phyloP scores from a whole-genome alignment of 2,113 vertebrate species.

The Pterocles gutturalis region DNA sequence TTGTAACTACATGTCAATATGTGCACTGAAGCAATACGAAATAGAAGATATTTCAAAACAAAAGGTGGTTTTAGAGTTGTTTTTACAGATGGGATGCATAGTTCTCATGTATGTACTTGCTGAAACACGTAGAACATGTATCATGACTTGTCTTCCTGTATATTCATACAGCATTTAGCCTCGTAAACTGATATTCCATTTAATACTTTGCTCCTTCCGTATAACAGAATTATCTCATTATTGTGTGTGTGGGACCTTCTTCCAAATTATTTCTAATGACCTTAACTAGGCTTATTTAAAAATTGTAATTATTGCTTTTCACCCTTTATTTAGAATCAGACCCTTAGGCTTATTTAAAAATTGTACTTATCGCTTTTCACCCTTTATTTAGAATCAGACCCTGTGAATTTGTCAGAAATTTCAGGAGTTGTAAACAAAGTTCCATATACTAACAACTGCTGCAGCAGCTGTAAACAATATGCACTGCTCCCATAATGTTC shows the following conservation, averaged over 20 bases:
- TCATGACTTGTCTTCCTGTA: neutral
- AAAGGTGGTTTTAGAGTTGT: neutral
- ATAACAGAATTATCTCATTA: neutral
- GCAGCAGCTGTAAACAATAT: neutral
- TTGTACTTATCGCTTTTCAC: neutral
- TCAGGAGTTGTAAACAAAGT: neutral
- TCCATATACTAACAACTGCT: neutral
- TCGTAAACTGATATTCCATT: neutral
- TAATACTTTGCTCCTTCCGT: neutral
- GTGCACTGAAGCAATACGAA: neutral
- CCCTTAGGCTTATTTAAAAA: neutral
- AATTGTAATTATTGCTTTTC: neutral
- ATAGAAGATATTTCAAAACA: neutral
- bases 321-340: neutral
- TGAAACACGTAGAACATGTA: neutral
- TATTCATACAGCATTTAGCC: neutral
- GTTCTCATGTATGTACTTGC: neutral
- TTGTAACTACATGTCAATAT: neutral
- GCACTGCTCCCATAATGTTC: neutral
- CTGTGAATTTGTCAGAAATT: neutral
- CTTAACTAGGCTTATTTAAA: neutral
- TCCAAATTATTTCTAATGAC: neutral
- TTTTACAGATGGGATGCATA: neutral
- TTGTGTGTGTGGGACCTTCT: neutral
- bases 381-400: neutral